Conservation (phyloP, 2,113 vertebrate species). For the Haemorhous mexicanus region DNA sequence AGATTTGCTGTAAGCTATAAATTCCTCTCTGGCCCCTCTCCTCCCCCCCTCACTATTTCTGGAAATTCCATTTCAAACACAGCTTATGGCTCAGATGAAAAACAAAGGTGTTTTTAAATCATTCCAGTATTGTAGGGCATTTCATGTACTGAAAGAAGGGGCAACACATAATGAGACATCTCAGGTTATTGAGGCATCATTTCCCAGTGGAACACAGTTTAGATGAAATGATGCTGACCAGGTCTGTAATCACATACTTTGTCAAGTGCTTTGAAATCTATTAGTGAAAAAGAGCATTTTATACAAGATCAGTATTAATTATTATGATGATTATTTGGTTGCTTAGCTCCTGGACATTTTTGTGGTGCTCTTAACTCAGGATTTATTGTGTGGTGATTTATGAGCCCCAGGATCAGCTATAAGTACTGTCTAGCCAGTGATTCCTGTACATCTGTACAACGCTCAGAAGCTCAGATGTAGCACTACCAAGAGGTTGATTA, state of each 20-base stretch:
- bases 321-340: conserved; percentile 9
- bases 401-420: neutral
- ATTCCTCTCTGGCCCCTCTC: neutral
- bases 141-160: neutral
- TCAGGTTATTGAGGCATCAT: neutral
- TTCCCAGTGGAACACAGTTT: neutral
- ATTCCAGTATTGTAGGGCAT: neutral
- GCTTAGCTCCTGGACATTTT: neutral
- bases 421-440: neutral
- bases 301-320: conserved; percentile 9
- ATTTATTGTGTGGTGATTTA: conserved; percentile 26
- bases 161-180: neutral
- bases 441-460: neutral
- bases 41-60: neutral
- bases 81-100: neutral
- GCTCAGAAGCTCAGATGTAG: neutral
- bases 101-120: neutral
- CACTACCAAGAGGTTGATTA: neutral
- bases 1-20: neutral
- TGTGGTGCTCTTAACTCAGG: neutral
- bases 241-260: neutral
- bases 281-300: neutral
- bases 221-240: neutral
- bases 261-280: neutral
- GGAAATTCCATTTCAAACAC: neutral